A percentile compares a stretch with the other conserved stretches of the same genome.
phyloP scores from a whole-genome alignment of 2,888 invertebrate species.

The Gymnoscelis rufifasciata region DNA sequence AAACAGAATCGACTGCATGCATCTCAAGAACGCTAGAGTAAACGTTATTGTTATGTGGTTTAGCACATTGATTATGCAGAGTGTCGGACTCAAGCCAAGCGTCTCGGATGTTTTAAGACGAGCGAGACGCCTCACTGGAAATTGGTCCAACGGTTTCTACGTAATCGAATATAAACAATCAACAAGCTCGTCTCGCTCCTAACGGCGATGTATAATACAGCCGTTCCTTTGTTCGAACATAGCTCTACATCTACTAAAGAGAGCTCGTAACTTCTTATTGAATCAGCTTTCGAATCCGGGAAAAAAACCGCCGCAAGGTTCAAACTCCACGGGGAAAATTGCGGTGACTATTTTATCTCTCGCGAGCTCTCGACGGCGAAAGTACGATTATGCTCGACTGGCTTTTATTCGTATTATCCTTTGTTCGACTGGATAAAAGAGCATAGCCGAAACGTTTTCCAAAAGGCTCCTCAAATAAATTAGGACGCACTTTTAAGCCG shows the following conservation, averaged over 20 bases:
- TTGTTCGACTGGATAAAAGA: conserved; percentile 67
- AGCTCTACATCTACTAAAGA: conserved; percentile 44
- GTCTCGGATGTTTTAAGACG: conserved; percentile 41
- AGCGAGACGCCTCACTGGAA: conserved; percentile 33
- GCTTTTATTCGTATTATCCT: conserved; percentile 69
- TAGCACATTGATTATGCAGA: conserved; percentile 43
- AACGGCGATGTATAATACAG: conserved; percentile 32
- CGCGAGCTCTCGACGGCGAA: conserved; percentile 51
- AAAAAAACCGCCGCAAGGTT: conserved; percentile 55
- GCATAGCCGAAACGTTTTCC: conserved; percentile 59
- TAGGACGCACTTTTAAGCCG: conserved; percentile 61
- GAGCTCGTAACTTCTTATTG: conserved; percentile 59
- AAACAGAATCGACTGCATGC: neutral
- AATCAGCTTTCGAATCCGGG: conserved; percentile 56
- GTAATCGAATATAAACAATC: conserved; percentile 57
- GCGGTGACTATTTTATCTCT: conserved; percentile 63
- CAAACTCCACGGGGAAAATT: conserved; percentile 59
- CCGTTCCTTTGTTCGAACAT: conserved; percentile 35
- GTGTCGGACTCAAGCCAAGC: conserved; percentile 24
- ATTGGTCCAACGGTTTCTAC: conserved; percentile 44
- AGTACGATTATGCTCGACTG: conserved; percentile 67
- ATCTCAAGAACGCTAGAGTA: conserved; percentile 15
- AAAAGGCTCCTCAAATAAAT: conserved; percentile 65
- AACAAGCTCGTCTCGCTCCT: conserved; percentile 38
- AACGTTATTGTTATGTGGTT: conserved; percentile 34